A percentile compares a stretch with the other conserved stretches of the same genome.
Conservation (phyloP, 2,113 vertebrate genomes). For the Pterocles burchelli region DNA sequence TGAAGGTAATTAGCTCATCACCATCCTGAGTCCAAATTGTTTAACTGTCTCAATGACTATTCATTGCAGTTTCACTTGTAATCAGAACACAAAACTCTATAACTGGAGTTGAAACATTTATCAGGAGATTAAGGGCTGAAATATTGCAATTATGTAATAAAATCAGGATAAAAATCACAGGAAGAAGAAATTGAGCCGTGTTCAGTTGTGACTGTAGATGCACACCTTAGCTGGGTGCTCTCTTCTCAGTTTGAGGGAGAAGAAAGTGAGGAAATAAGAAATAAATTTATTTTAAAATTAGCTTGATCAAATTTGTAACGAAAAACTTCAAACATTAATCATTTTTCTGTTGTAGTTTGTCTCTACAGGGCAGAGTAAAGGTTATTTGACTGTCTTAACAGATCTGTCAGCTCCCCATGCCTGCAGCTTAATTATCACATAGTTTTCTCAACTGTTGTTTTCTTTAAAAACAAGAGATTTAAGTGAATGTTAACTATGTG, state of each 20-base stretch:
- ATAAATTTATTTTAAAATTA: not conserved
- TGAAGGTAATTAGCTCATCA: not conserved
- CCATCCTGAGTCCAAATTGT: not conserved
- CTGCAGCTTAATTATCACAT: conserved; percentile 39
- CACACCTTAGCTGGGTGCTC: not conserved
- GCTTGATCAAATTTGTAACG: not conserved
- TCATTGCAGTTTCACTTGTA: not conserved
- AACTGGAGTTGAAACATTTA: not conserved
- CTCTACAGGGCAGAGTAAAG: conserved; percentile 2
- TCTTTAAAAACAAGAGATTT: conserved; percentile 48
- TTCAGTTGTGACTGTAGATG: not conserved
- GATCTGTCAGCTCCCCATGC: not conserved
- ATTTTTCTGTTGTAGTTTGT: not conserved
- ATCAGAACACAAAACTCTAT: not conserved
- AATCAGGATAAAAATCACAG: not conserved
- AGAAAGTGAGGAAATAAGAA: not conserved
- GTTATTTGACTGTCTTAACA: not conserved
- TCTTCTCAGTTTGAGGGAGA: not conserved
- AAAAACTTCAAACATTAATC: not conserved
- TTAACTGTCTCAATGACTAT: not conserved
- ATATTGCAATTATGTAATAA: not conserved
- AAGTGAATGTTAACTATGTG: conserved; percentile 32
- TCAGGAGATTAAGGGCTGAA: not conserved
- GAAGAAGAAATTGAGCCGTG: not conserved
- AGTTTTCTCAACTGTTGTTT: conserved; percentile 30